Evolutionary conservation across 2,113 vertebrate genomes (phyloP), one percentile per base, ranked within the genome.

Genomic region (Mirounga angustirostris): DNA sequence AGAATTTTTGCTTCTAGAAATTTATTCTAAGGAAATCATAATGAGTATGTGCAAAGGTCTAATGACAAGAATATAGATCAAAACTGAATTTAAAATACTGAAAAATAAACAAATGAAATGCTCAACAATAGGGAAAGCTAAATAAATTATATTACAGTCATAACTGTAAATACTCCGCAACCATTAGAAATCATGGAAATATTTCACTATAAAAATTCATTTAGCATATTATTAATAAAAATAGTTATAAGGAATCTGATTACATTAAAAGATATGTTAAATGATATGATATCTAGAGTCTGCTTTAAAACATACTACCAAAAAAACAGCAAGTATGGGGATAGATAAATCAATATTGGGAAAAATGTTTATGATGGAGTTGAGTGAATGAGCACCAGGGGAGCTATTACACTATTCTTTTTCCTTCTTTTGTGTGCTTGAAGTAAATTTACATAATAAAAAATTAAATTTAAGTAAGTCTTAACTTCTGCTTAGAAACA

Each of bases 101-200:
- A 90, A 92, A 94, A 91, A 81, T 91, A 90, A 96, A 59, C 63
- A 78, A 93, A 86, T 87, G 11, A 81, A 87, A 54, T 89, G 1
- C 26, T 88, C 3, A 19, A 58, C 52, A 85, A 24, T 69, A 69
- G 1, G 5, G 16, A 4, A 73, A 16, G 4, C 7, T 82, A 92
- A 46, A 69, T 73, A 80, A 93, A 52, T 79, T 71, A 50, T 59
- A 56, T 67, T 26, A 5, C 1, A 65, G 9, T 92, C 15, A 46
- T 74, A 90, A 76, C 9, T 84, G 4, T 92, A 94, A 86, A 74
- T 90, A 83, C 28, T 40, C 9, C 79, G 4, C 4, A 43, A 36
- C 13, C 50, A 71, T 73, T 61, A 50, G 15, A 83, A 94, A 78
- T 67, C 69, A 63, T 73, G 13, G 21, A 82, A 82, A 40, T 69